Evolutionary conservation across 2,797 vertebrate species (phyloP), one percentile per base, ranked within the genome.

Genomic region (Perodicticus potto): DNA sequence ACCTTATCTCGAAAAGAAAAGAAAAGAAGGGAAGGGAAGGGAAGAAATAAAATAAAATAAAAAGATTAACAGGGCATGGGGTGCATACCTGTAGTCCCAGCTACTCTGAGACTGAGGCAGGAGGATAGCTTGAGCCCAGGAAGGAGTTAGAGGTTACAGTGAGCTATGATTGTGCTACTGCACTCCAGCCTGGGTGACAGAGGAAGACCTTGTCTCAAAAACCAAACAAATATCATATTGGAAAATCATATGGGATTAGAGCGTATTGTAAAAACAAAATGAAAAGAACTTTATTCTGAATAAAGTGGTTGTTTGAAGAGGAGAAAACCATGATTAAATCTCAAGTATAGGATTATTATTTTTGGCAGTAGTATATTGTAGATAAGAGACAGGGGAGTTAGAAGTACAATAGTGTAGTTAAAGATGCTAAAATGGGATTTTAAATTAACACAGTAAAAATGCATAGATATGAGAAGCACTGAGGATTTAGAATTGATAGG

Each of bases 401-500:
- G 2, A 93, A 72, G 74, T 78, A 4, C 2, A 95, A n/a, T 34
- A 40, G 32, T 53, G 6, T 82, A 87, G 27, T 45, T 91, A 82
- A 86, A 63, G 40, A 55, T 82, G 82, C 43, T 57, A 89, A 86
- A 92, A 92, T 61, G 23, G 83, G 14, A 84, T 61, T 91, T 53
- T 93, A 78, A 87, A 67, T 77, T 59, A 70, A 91, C 76, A 92
- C 34, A 93, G 67, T 65, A 32, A 93, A 90, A 90, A 87, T 78
- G 37, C 7, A 43, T 83, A 49, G 63, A 57, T 76, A 40, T 17
- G 45, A 84, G 63, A 87, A 78, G 14, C 45, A 84, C 34, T 43
- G 49, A 61, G 32, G 12, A 45, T 49, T 32, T 78, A 76, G 57
- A 83, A 84, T 27, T 43, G 57, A 88, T 7, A 63, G 57, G 37